phyloP scores from a whole-genome alignment of 1,140 invertebrate species.

The Sarcophaga bullata region DNA sequence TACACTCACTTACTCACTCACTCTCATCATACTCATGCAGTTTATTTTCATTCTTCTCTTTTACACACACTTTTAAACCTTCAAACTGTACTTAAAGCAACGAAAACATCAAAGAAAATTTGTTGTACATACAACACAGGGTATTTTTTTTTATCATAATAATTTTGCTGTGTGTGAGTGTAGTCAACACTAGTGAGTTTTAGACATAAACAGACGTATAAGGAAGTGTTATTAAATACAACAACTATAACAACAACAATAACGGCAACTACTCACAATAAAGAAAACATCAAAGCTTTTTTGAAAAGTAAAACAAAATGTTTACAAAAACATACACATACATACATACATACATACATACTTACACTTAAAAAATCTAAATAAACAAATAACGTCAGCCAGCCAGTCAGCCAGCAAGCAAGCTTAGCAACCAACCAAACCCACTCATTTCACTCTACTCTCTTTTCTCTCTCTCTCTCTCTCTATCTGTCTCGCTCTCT shows the following conservation, averaged over 20 bases:
- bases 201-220: neutral
- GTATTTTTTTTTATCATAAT: neutral
- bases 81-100: constrained; percentile 21
- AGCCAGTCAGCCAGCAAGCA: neutral
- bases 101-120: constrained; percentile 3
- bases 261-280: neutral
- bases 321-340: neutral
- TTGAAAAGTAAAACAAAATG: constrained; percentile 5
- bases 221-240: constrained; percentile 20
- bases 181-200: neutral
- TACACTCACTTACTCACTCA: neutral
- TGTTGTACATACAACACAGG: too few relatives aligned
- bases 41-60: too few relatives aligned
- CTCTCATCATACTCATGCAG: neutral
- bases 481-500: neutral
- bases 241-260: neutral
- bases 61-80: neutral
- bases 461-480: neutral
- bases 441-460: neutral
- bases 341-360: neutral
- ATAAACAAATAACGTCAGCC: neutral
- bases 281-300: constrained; percentile 9
- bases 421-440: neutral
- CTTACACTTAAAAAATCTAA: neutral
- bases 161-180: neutral